Conservation (phyloP, 1,140 invertebrate species). For the Brachionus plicatilis region DNA sequence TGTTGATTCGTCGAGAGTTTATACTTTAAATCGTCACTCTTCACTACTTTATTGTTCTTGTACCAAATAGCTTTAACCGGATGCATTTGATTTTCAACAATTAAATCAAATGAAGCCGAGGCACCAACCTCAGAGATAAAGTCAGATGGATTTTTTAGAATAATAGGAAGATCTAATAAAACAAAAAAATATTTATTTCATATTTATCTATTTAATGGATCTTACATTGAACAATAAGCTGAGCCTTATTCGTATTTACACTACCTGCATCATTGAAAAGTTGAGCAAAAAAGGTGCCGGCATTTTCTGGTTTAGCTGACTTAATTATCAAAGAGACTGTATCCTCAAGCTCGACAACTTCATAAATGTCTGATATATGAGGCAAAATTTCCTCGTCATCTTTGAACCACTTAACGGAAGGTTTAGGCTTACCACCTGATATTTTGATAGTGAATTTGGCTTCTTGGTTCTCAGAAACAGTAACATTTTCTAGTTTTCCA, state of each 20-base stretch:
- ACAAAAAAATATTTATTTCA: background rate
- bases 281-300: background rate
- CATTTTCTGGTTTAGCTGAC: background rate
- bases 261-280: background rate
- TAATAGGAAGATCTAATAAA: conserved; percentile 9
- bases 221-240: background rate
- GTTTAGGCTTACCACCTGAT: conserved; percentile 14
- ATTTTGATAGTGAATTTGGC: conserved; percentile 8
- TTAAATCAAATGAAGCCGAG: background rate
- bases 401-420: conserved; percentile 36
- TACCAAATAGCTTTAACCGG: background rate
- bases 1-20: background rate
- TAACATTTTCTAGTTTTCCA: conserved; percentile 29
- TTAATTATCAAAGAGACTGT: conserved; percentile 18
- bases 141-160: background rate
- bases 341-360: conserved; percentile 17
- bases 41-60: background rate
- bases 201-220: background rate
- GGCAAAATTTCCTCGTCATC: conserved; percentile 3
- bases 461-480: background rate
- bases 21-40: background rate
- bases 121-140: background rate
- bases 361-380: background rate
- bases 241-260: background rate
- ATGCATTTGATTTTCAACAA: background rate